Base-by-base conservation (phyloP, 1,140 invertebrate genomes). In the Saccostrea cuccullata region DNA sequence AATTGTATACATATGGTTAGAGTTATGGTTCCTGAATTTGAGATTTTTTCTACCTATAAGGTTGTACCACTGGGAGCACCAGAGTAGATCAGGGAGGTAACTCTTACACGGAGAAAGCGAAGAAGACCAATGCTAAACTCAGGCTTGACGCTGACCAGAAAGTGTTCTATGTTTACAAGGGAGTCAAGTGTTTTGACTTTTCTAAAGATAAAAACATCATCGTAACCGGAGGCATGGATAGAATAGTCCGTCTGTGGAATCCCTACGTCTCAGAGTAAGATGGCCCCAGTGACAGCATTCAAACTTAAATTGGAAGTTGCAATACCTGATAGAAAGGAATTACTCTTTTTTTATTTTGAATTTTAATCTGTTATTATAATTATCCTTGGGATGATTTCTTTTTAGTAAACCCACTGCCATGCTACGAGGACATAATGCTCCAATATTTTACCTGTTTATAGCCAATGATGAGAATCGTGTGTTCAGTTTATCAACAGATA, bases 161-260 rank as follows among this genome's bases (percentile, higher is more conserved):
- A 55, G 92, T 94, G 23, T 95, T 95, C 90, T 93, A 93, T 60
- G 93, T 95, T 4, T 94, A 95, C 89, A 95, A 95, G 90, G 95
- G 95, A 36, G 95, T 95, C 36, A 95, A 95, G 87, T 94, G 94
- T 85, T 95, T 95, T 90, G 94, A 95, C 86, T 95, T 95, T 87
- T 95, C 93, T 56, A 94, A 95, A 84, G 91, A 92, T 30, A 95
- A 95, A 87, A 95, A 95, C 88, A 90, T 95, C 64, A 92, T 95
- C 73, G 93, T 95, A 17, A 95, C 95, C 83, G 95, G 94, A 88
- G 95, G 94, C 13, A 95, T 95, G 94, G 95, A 95, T 88, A 89
- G 94, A 87, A 95, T 95, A 77, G 94, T 95, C 2, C 82, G 95
- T 67, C 90, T 95, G 12, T 95, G 94, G 94, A 95, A 95, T 90